These are phyloP conservation scores for Blera fallax DNA, from an alignment of 2,888 invertebrate species.

Conservation along the genomic window DNA sequence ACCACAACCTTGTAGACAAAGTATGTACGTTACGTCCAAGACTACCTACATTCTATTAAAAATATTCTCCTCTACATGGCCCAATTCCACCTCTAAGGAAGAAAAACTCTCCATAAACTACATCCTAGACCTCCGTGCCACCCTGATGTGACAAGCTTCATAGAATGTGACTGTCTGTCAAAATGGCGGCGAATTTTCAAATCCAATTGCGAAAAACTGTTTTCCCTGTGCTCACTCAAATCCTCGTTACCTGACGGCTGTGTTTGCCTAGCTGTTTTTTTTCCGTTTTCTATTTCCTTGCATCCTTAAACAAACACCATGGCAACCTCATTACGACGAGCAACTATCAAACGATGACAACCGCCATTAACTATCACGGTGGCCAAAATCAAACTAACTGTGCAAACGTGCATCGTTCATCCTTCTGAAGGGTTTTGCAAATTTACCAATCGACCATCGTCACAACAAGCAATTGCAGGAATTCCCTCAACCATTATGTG, in stretches of 20 bases:
- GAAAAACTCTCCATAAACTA: too few species aligned
- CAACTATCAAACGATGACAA: conserved; percentile 66
- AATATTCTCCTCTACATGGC: too few species aligned
- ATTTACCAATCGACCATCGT: conserved; percentile 71
- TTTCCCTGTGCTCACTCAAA: conserved; percentile 42
- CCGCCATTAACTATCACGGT: conserved; percentile 59
- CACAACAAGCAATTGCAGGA: conserved; percentile 58
- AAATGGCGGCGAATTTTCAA: conserved; percentile 34
- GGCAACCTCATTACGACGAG: conserved; percentile 67
- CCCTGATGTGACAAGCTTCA: too few species aligned
- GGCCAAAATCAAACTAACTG: conserved; percentile 62
- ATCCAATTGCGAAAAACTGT: conserved; percentile 67
- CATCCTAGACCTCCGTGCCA: neutral
- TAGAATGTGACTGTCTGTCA: neutral
- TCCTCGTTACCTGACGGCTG: conserved; percentile 12
- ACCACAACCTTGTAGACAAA: too few species aligned
- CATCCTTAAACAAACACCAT: conserved; percentile 53
- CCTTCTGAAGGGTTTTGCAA: conserved; percentile 67
- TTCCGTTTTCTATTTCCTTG: conserved; percentile 6
- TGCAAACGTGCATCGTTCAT: conserved; percentile 59
- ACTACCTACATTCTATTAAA: too few species aligned
- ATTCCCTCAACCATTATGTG: neutral
- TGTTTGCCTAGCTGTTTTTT: neutral
- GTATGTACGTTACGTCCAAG: too few species aligned
- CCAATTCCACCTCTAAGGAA: too few species aligned